Evolutionary conservation across 2,797 vertebrate species (phyloP).

Genomic region (Melanotaenia pygmaea): DNA sequence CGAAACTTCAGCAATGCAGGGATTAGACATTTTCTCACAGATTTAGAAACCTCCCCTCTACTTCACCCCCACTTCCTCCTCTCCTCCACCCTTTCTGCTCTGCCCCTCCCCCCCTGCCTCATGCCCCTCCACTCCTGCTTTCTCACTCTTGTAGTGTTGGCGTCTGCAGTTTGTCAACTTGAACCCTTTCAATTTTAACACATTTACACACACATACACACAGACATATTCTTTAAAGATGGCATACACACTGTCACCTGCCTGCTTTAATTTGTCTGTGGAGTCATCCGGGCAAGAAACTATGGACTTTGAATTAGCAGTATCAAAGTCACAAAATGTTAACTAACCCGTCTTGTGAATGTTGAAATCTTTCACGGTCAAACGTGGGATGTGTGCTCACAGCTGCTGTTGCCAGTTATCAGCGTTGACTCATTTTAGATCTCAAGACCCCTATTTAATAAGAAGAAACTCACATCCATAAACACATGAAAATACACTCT

Average conservation of each 20-base stretch:
- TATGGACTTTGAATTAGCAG: slow-evolving; percentile 54
- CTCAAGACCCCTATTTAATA: not conserved
- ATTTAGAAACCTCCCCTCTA: slow-evolving; percentile 75
- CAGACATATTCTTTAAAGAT: slow-evolving; percentile 54
- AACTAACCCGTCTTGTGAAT: slow-evolving; percentile 28
- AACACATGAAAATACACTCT: not conserved
- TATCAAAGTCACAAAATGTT: slow-evolving; percentile 52
- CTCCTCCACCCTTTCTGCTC: slow-evolving; percentile 49
- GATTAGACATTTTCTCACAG: slow-evolving; percentile 85
- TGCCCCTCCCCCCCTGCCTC: slow-evolving; percentile 17
- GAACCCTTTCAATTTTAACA: slow-evolving; percentile 67
- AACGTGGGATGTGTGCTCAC: slow-evolving; percentile 23
- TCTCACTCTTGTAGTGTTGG: slow-evolving; percentile 70
- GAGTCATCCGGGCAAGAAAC: slow-evolving; percentile 51
- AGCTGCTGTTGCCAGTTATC: slow-evolving; percentile 23
- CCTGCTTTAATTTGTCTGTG: slow-evolving; percentile 34
- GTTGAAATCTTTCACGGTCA: slow-evolving; percentile 14
- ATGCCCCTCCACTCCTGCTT: slow-evolving; percentile 34
- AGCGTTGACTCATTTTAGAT: slow-evolving; percentile 11
- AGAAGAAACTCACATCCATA: slow-evolving; percentile 2
- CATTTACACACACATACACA: slow-evolving; percentile 32
- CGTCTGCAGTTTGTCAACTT: slow-evolving; percentile 80
- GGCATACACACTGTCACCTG: slow-evolving; percentile 43
- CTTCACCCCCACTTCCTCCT: slow-evolving; percentile 55
- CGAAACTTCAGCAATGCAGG: slow-evolving; percentile 86